Conservation (phyloP, 2,888 invertebrate genomes). For the Drosophila anomalata region DNA sequence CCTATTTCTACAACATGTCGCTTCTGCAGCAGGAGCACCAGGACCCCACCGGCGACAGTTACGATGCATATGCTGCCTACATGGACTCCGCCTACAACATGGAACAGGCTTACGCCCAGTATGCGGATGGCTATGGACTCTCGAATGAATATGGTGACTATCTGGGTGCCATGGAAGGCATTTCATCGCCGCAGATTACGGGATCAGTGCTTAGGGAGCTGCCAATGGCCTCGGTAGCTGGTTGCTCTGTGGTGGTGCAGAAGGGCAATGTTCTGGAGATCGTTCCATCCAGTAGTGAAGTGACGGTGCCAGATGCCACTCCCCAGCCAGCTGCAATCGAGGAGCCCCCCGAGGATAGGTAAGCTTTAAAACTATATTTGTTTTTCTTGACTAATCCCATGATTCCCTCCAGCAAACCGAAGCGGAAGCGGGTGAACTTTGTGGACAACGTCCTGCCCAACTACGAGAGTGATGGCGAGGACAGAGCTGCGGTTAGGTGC, state of each 20-base stretch:
- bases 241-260: slow-evolving; percentile 78
- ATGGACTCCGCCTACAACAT: slow-evolving; percentile 66
- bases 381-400: not conserved
- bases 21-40: slow-evolving; percentile 60
- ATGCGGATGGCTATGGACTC: slow-evolving; percentile 63
- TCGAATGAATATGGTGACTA: slow-evolving; percentile 16
- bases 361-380: not conserved
- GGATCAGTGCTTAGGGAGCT: slow-evolving; percentile 31
- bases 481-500: slow-evolving; percentile 69
- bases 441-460: slow-evolving; percentile 81
- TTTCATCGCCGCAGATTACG: not conserved
- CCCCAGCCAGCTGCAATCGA: slow-evolving; percentile 44
- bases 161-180: slow-evolving; percentile 5
- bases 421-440: slow-evolving; percentile 80
- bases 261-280: slow-evolving; percentile 84
- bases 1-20: slow-evolving; percentile 80
- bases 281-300: slow-evolving; percentile 67
- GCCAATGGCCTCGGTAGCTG: slow-evolving; percentile 43
- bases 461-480: slow-evolving; percentile 81
- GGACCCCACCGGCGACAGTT: slow-evolving; percentile 62
- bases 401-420: slow-evolving; percentile 60
- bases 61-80: slow-evolving; percentile 69
- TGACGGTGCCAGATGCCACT: slow-evolving; percentile 4
- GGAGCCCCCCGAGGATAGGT: slow-evolving; percentile 56
- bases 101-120: slow-evolving; percentile 72